Percentiles rank a stretch among this genome's conserved stretches.
These are phyloP conservation scores for Chrysotoxum bicinctum DNA, from an alignment of 2,888 invertebrate species.

Conservation along the genomic window DNA sequence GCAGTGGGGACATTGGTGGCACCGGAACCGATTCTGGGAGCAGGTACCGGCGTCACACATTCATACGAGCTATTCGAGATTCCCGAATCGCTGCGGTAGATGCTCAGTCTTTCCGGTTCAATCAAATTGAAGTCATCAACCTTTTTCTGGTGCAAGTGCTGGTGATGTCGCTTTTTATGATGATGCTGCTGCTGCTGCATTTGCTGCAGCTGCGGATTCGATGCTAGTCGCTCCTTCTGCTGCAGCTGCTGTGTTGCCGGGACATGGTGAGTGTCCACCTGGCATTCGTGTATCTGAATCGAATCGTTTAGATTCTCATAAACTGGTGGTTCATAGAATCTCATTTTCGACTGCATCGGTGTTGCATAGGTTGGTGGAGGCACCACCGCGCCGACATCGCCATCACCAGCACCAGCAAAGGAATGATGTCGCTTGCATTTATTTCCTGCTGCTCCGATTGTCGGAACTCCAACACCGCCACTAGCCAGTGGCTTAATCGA, in stretches of 20 bases:
- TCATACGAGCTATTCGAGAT: constrained; percentile 83
- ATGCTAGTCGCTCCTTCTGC: constrained; percentile 48
- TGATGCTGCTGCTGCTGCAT: constrained; percentile 66
- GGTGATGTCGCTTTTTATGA: constrained; percentile 69
- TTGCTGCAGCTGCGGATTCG: constrained; percentile 57
- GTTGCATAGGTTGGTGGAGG: constrained; percentile 59
- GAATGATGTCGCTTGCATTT: constrained; percentile 81
- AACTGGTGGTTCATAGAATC: constrained; percentile 81
- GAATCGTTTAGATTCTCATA: constrained; percentile 87
- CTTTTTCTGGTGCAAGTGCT: constrained; percentile 75
- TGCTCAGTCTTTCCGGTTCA: constrained; percentile 80
- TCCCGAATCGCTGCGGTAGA: constrained; percentile 81
- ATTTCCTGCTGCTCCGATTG: constrained; percentile 39
- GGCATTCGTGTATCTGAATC: constrained; percentile 85
- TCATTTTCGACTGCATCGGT: constrained; percentile 75
- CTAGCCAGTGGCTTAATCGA: constrained; percentile 58
- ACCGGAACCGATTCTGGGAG: constrained; percentile 81
- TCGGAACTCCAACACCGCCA: constrained; percentile 49
- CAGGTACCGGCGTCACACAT: constrained; percentile 83
- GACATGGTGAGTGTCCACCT: constrained; percentile 75
- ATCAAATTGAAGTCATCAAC: constrained; percentile 77
- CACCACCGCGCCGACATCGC: constrained; percentile 74
- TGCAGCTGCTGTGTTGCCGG: constrained; percentile 64
- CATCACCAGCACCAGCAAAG: constrained; percentile 80
- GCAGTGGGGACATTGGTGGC: constrained; percentile 23